Evolutionary conservation across 2,888 invertebrate genomes (phyloP).

Genomic region (Tiliacea citrago): DNA sequence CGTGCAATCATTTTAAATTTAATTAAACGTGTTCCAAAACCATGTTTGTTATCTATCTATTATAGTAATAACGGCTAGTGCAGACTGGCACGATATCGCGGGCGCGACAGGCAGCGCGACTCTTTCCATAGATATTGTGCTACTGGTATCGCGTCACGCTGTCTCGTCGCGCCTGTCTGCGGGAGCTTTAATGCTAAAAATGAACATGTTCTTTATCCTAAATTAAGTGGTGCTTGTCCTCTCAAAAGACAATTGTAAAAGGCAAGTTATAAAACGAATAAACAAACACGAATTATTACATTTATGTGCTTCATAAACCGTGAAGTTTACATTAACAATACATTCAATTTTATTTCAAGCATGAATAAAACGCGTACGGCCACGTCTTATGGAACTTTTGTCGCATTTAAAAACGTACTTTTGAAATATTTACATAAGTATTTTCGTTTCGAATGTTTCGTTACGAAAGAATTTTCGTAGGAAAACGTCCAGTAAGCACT

Average conservation of each 20-base stretch:
- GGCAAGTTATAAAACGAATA: constrained; percentile 34
- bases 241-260: constrained; percentile 17
- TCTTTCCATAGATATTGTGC: too few relatives aligned
- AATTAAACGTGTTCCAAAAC: constrained; percentile 29
- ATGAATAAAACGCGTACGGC: constrained; percentile 29
- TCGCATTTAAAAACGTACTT: constrained; percentile 38
- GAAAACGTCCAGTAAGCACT: too few relatives aligned
- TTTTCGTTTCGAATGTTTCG: constrained; percentile 30
- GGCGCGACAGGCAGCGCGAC: too few relatives aligned
- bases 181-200: neutral
- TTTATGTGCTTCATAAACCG: constrained; percentile 46
- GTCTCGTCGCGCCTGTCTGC: too few relatives aligned
- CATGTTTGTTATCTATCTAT: neutral
- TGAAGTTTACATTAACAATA: constrained; percentile 46
- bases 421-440: constrained; percentile 59
- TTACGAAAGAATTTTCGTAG: too few relatives aligned
- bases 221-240: constrained; percentile 13
- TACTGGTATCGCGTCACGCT: too few relatives aligned
- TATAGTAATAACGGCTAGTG: neutral
- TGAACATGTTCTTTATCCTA: constrained; percentile 7
- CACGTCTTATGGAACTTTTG: constrained; percentile 8
- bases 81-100: too few relatives aligned
- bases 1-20: constrained; percentile 23
- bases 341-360: constrained; percentile 38
- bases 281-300: constrained; percentile 18